Conservation (phyloP, 2,888 invertebrate species). For the Agrochola lychnidis region DNA sequence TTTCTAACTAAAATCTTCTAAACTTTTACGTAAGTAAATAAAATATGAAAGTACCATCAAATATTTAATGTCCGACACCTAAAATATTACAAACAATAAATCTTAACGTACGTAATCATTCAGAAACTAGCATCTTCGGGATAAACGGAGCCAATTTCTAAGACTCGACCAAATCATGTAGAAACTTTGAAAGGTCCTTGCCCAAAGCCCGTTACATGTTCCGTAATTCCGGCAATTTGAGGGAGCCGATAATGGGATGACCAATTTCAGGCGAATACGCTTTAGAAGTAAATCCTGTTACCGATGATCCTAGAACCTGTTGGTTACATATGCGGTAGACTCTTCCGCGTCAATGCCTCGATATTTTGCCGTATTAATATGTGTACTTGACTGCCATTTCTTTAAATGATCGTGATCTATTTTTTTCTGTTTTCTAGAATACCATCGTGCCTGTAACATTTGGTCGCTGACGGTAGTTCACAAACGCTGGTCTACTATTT, state of each 20-base stretch:
- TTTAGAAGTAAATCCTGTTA: conserved; percentile 50
- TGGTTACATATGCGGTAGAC: conserved; percentile 9
- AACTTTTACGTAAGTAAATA: neutral
- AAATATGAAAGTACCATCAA: too few relatives aligned
- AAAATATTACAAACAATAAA: neutral
- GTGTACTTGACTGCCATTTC: neutral
- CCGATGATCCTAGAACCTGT: conserved; percentile 44
- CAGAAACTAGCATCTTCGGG: conserved; percentile 10
- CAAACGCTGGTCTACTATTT: neutral
- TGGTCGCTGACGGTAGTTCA: too few relatives aligned
- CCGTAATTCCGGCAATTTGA: conserved; percentile 57
- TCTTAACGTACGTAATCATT: conserved; percentile 2
- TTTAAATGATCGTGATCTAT: neutral
- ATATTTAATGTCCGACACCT: neutral
- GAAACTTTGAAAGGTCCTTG: conserved; percentile 49
- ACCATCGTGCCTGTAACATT: neutral
- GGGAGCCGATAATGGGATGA: conserved; percentile 52
- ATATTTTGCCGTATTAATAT: neutral
- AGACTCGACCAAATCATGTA: conserved; percentile 35
- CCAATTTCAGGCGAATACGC: conserved; percentile 47
- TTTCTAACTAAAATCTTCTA: neutral
- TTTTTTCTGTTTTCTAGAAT: neutral
- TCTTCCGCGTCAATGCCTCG: conserved; percentile 11
- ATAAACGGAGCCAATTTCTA: conserved; percentile 38
- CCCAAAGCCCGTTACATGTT: conserved; percentile 55